Conservation (phyloP, 2,888 invertebrate genomes). For the Phasia obesa region DNA sequence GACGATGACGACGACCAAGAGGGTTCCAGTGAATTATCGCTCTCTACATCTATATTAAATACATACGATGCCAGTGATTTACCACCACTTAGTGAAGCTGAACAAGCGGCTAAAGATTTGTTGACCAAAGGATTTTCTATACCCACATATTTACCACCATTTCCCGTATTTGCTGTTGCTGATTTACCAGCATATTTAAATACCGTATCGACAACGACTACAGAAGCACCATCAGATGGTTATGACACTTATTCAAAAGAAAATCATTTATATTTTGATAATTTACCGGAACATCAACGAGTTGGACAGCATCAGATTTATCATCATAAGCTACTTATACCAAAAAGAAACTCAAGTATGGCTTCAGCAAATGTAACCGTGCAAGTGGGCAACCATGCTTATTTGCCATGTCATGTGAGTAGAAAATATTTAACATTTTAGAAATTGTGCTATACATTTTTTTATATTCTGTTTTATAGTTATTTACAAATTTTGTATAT, state of each 20-base stretch:
- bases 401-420: constrained; percentile 92
- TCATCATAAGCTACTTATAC: constrained; percentile 56
- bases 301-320: constrained; percentile 43
- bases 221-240: constrained; percentile 75
- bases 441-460: neutral
- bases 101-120: constrained; percentile 74
- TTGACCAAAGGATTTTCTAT: constrained; percentile 80
- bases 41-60: constrained; percentile 57
- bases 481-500: neutral
- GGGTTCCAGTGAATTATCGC: constrained; percentile 62
- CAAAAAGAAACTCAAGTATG: constrained; percentile 78
- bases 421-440: neutral
- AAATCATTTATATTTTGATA: constrained; percentile 62
- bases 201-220: constrained; percentile 73
- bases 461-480: neutral
- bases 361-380: constrained; percentile 89
- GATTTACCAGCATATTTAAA: constrained; percentile 78
- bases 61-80: constrained; percentile 65
- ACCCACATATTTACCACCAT: constrained; percentile 79
- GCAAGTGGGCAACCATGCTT: constrained; percentile 94
- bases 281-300: constrained; percentile 65
- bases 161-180: constrained; percentile 79
- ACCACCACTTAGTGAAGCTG: constrained; percentile 66
- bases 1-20: constrained; percentile 36
- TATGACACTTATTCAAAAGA: constrained; percentile 68